phyloP scores from a whole-genome alignment of 2,797 vertebrate genomes.

The Anguilla obscura region DNA sequence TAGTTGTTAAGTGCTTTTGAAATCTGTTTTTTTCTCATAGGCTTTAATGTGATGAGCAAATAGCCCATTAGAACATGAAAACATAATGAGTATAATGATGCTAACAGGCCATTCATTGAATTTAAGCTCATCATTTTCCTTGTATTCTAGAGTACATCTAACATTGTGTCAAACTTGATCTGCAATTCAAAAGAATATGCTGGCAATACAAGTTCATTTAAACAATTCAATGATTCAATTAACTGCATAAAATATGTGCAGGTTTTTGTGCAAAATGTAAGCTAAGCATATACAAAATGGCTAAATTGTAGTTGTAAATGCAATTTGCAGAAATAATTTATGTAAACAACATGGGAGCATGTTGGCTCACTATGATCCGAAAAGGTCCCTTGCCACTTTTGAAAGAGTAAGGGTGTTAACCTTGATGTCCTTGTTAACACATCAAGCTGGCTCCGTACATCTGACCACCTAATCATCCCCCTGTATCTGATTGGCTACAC shows the following conservation, averaged over 20 bases:
- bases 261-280: no score
- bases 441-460: no score
- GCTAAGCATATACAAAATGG: no score
- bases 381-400: no score
- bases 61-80: background rate
- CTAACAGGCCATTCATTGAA: background rate
- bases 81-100: background rate
- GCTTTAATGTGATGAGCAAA: background rate
- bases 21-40: background rate
- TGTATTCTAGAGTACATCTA: background rate
- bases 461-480: no score
- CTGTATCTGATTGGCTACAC: no score
- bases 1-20: conserved; percentile 6
- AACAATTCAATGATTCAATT: background rate
- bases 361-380: no score
- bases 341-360: no score
- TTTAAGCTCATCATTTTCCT: background rate
- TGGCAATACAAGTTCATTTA: background rate
- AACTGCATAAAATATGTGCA: background rate
- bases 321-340: no score
- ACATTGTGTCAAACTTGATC: background rate
- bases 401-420: no score
- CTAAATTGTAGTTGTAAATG: no score
- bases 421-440: no score
- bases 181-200: background rate